Evolutionary conservation across 1,140 invertebrate genomes (phyloP).

Genomic region (Nebria ingens): DNA sequence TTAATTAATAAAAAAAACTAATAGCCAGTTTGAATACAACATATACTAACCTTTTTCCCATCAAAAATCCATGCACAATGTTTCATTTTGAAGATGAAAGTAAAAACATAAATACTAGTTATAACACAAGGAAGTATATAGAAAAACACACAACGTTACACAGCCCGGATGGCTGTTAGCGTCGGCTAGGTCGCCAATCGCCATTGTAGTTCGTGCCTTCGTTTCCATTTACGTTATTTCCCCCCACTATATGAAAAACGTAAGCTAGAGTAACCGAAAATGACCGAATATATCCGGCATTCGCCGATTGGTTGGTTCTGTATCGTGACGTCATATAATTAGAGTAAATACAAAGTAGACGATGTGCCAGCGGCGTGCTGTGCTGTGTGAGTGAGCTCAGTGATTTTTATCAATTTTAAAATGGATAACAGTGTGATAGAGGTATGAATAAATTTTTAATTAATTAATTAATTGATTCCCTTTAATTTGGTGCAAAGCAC

Average conservation of each 20-base stretch:
- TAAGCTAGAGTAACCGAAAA: slow-evolving; percentile 17
- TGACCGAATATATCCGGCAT: slow-evolving; percentile 21
- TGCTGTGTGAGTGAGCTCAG: slow-evolving; percentile 41
- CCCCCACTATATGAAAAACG: slow-evolving; percentile 15
- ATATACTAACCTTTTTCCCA: too few relatives aligned
- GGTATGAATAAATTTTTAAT: slow-evolving; percentile 29
- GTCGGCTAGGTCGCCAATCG: too few relatives aligned
- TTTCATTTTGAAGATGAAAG: too few relatives aligned
- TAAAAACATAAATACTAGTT: too few relatives aligned
- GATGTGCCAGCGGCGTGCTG: slow-evolving; percentile 53
- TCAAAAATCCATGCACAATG: too few relatives aligned
- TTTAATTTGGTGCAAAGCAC: slow-evolving; percentile 8
- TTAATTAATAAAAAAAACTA: too few relatives aligned
- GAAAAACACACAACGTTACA: too few relatives aligned
- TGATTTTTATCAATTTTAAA: slow-evolving; percentile 39
- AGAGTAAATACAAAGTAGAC: slow-evolving; percentile 68
- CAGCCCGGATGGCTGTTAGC: slow-evolving; percentile 4
- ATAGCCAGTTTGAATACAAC: too few relatives aligned
- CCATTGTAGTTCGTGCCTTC: not conserved
- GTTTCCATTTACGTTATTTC: slow-evolving; percentile 2
- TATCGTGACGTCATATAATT: slow-evolving; percentile 65
- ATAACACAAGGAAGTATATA: too few relatives aligned
- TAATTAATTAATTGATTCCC: slow-evolving; percentile 11
- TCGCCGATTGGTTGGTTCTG: slow-evolving; percentile 35
- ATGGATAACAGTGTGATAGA: slow-evolving; percentile 39